These are phyloP conservation scores for Heliconius eleuchia DNA, from an alignment of 1,140 invertebrate genomes.

Conservation along the genomic window DNA sequence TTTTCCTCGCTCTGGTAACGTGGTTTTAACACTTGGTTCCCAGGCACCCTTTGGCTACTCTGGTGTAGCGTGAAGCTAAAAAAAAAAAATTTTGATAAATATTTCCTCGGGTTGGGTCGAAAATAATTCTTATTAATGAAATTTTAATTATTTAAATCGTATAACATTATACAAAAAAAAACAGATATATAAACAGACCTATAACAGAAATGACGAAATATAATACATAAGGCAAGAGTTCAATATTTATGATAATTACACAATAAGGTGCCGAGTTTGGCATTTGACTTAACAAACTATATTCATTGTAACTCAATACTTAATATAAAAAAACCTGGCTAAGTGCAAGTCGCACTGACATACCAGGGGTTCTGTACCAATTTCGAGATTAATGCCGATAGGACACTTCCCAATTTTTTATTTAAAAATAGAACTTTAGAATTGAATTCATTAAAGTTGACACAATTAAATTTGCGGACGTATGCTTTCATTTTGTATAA, in stretches of 20 bases:
- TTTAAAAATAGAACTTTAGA: no score
- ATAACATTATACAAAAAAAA: not conserved
- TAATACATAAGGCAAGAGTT: not conserved
- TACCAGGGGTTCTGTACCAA: no score
- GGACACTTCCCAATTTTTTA: no score
- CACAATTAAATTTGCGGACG: no score
- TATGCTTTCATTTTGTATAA: no score
- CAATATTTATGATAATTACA: conserved; percentile 5
- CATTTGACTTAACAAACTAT: conserved; percentile 4
- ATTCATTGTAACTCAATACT: not conserved
- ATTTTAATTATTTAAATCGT: not conserved
- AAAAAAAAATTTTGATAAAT: no score
- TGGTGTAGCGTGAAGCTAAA: no score
- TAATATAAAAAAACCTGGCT: not conserved
- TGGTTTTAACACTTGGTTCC: not conserved
- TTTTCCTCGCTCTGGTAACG: no score
- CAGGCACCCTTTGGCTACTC: not conserved
- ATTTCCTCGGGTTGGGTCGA: not conserved
- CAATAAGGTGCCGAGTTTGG: not conserved
- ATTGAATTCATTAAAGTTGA: no score
- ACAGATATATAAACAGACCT: no score
- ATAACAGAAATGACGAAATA: not conserved
- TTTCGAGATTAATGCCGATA: no score
- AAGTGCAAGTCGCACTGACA: no score
- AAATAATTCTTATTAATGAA: not conserved